Percentiles rank a stretch among this genome's conserved stretches.
These are phyloP conservation scores for Pteronura brasiliensis DNA, from an alignment of 2,113 vertebrate genomes.

Conservation along the genomic window DNA sequence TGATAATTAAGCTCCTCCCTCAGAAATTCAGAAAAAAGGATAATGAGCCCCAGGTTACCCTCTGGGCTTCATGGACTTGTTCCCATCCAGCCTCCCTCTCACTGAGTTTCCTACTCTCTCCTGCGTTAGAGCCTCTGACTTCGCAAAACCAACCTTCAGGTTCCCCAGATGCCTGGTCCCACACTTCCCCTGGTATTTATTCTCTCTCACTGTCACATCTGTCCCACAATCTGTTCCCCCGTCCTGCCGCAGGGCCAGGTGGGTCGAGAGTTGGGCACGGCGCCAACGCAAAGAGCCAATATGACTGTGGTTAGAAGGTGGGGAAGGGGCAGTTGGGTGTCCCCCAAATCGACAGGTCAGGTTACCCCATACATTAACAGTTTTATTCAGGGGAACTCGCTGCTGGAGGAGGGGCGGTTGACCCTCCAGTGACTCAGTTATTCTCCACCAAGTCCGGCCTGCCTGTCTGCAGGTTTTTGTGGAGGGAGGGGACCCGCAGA, in stretches of 20 bases:
- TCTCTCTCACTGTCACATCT: background rate
- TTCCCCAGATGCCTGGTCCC: background rate
- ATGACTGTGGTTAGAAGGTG: background rate
- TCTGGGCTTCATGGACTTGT: background rate
- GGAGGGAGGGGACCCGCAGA: background rate
- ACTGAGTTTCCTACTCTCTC: background rate
- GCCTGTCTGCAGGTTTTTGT: background rate
- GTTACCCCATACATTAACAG: background rate
- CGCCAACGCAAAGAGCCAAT: background rate
- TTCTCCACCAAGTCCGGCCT: background rate
- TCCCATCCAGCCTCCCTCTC: background rate
- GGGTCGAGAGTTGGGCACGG: background rate
- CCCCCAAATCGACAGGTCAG: background rate
- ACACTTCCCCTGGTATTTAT: background rate
- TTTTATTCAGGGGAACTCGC: background rate
- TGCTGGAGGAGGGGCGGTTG: background rate
- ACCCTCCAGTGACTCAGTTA: background rate
- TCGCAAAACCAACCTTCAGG: background rate
- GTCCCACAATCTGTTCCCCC: background rate
- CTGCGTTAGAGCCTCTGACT: too few species aligned
- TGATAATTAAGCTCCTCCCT: background rate
- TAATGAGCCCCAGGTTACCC: background rate
- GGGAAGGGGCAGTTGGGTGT: background rate
- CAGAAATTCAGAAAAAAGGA: background rate
- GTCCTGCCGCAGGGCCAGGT: background rate